Conservation (phyloP, 2,888 invertebrate species). For the Stomorhina lunata region DNA sequence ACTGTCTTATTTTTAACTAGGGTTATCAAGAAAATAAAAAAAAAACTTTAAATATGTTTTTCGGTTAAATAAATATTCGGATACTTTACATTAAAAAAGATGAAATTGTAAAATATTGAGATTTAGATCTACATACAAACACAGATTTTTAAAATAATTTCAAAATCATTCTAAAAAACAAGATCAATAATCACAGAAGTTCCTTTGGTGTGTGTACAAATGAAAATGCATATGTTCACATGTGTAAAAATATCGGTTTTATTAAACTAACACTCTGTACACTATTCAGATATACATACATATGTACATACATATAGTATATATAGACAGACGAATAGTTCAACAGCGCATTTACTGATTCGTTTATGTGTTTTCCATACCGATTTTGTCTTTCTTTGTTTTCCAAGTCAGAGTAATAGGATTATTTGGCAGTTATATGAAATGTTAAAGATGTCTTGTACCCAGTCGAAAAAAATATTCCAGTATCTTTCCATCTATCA, state of each 20-base stretch:
- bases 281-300: neutral
- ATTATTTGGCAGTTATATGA: conserved; percentile 60
- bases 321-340: neutral
- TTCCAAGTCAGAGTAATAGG: conserved; percentile 49
- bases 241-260: too few species aligned
- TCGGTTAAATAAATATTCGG: neutral
- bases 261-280: too few species aligned
- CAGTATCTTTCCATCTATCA: neutral
- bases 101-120: too few species aligned
- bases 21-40: too few species aligned
- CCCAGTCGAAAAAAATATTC: neutral
- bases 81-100: neutral
- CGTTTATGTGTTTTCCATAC: neutral
- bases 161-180: too few species aligned
- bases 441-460: conserved; percentile 38
- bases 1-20: neutral
- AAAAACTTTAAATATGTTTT: too few species aligned
- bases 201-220: too few species aligned
- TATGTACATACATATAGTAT: neutral
- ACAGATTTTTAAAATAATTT: too few species aligned
- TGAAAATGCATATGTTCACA: too few species aligned
- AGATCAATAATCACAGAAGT: too few species aligned
- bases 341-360: conserved; percentile 17
- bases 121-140: too few species aligned
- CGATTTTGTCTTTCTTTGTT: conserved; percentile 17